Base-by-base conservation (phyloP, 1,140 invertebrate genomes). In the Drepana arcuata region DNA sequence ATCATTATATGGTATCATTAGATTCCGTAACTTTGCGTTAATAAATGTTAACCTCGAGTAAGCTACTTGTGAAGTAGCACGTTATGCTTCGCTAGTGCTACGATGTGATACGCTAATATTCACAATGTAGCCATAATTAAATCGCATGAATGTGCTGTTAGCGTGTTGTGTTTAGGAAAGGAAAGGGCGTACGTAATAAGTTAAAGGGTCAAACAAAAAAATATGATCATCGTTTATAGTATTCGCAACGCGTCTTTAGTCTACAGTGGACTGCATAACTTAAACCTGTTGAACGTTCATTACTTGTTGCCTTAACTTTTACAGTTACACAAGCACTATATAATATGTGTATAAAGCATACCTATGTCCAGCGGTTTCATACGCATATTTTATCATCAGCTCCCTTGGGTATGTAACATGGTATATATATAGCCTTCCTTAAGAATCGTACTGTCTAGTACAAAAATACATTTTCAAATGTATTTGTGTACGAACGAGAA, bases 191-290 rank as follows among this genome's bases (percentile, higher is more conserved):
- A 34, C n/a, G n/a, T n/a, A n/a, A n/a, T n/a, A n/a, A 50, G 35
- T 27, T 47, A 38, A 51, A 41, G 32, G 43, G 42, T 40, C 38
- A 31, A 49, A 51, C 49, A 54, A 57, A 48, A 55, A 21, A 5
- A 9, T 21, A 5, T 9, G 4, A 4, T 50, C 35, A 30, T 48
- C 39, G 41, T 36, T 27, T 42, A 28, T 16, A 40, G 27, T 65
- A 5, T 69, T 51, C 36, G 48, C 48, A 65, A 66, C 24, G 26
- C 12, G 25, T 33, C 37, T 61, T 53, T 54, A 49, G 61, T 58
- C 39, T 58, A 50, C 51, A 59, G 38, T 51, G 54, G 52, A 59
- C 36, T 48, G 63, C 63, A 59, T 66, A 70, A n/a, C 57, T 43
- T 59, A 52, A 70, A 57, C 63, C 57, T 58, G 58, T 71, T 71